Base-by-base conservation (phyloP, 2,888 invertebrate species). In the Drosophila paranaensis region DNA sequence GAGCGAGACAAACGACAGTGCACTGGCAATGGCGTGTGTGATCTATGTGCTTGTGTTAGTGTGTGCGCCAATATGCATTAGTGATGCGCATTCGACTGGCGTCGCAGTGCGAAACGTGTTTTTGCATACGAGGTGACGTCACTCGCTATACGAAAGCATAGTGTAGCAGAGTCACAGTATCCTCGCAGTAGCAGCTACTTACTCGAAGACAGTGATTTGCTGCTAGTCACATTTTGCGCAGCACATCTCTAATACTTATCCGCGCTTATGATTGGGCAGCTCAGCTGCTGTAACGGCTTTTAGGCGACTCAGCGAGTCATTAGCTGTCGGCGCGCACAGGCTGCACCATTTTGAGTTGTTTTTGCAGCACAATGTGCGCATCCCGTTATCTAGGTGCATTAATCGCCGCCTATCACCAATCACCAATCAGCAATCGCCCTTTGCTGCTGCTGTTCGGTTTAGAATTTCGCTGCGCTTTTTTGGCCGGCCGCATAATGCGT, bases 391-490 rank as follows among this genome's bases (percentile, higher is more conserved):
- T 71, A 20, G 50, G 46, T 79, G 80, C 89, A 88, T 90, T 90
- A 89, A 90, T 89, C 89, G 81, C 74, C 72, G 45, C 67, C 58
- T 58, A 68, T 68, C 67, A 50, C 48, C 51, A 54, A 79, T 73
- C 65, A 46, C 13, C 39, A 56, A 79, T 73, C 65, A 46, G 11
- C 39, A 56, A 55, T 62, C 68, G 62, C 69, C 65, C 70, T 74
- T 71, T 67, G 45, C 73, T 64, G 53, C 69, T 66, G 53, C 69
- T 66, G 72, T 73, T 33, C 58, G 76, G 89, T 85, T 89, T 89
- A 90, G 81, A 88, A 83, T 89, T 90, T 90, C 90, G 88, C 61
- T 88, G 86, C 81, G 88, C 85, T 89, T 88, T 82, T 84, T 76
- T 71, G 65, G 69, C 51, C 60, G 67, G 71, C 74, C 74, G 79